Evolutionary conservation across 2,797 vertebrate species (phyloP), one percentile per base, ranked within the genome.

Genomic region (Eutrigla gurnardus): DNA sequence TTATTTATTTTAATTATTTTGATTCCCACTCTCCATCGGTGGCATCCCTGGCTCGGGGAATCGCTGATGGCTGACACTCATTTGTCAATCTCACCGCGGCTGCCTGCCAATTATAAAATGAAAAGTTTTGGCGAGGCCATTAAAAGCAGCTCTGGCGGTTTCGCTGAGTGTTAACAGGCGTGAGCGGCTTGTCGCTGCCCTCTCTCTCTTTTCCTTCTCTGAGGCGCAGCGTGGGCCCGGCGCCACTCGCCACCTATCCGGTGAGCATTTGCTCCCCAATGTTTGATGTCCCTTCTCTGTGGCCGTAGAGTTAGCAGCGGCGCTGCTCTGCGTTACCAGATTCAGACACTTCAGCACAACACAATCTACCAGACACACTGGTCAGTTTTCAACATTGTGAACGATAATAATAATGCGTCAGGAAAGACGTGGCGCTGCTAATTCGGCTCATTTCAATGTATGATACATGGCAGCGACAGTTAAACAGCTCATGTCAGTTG

Each of bases 1-100:
- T 94, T 94, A 94, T 95, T 95, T 93, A 94, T 94, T 95, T 91
- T 92, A 95, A 95, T 94, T 93, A 95, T 94, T 94, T 93, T 92
- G 90, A 93, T 93, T 93, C 89, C 81, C 73, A 75, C 85, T 86
- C 88, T 88, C 88, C 88, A 62, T 88, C 83, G 68, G 83, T 90
- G 91, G 88, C 91, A 88, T 88, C 81, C 75, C 80, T 78, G 80
- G 87, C 86, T 88, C 72, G 70, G 81, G 85, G 89, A 91, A 87
- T 69, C 63, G 88, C 86, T 91, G 92, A 94, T 91, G 93, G 92
- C 92, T 94, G 94, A 92, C 92, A 93, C 89, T 93, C 92, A 85
- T 93, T 93, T 93, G 93, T 95, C 94, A 94, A 91, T 92, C 92
- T 93, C 61, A 0, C 81, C 61, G 60, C 78, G 82, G 88, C 92